Conservation (phyloP, 2,797 vertebrate genomes). For the Acomys russatus region DNA sequence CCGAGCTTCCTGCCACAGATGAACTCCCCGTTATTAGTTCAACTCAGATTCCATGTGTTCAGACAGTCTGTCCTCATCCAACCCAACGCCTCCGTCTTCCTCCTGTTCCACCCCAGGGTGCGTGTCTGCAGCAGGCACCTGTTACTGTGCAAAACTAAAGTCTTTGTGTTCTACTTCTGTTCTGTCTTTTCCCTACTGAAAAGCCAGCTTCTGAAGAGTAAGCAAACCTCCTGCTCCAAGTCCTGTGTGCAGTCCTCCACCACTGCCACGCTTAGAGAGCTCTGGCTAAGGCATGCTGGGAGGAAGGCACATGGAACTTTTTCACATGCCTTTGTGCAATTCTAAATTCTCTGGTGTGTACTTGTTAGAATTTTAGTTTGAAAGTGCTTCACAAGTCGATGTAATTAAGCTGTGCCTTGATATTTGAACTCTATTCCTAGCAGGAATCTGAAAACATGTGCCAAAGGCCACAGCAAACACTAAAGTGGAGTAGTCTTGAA, state of each 20-base stretch:
- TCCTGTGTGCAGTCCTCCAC: background rate
- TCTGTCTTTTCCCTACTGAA: background rate
- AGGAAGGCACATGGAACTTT: background rate
- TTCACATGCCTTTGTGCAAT: background rate
- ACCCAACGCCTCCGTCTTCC: background rate
- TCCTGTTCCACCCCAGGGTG: background rate
- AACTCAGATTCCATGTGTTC: background rate
- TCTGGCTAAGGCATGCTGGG: background rate
- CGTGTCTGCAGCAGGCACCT: background rate
- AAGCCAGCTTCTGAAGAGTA: background rate
- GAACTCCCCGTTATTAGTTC: background rate
- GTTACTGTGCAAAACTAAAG: background rate
- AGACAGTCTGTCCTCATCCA: background rate
- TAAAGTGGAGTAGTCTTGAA: constrained; percentile 43
- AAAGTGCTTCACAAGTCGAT: constrained; percentile 19
- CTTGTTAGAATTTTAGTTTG: constrained; percentile 11
- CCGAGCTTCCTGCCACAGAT: background rate
- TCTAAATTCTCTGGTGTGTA: constrained; percentile 7
- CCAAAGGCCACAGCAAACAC: constrained; percentile 33
- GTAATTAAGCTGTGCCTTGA: constrained; percentile 47
- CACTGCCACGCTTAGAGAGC: background rate
- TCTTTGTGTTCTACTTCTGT: background rate
- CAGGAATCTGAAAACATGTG: constrained; percentile 37
- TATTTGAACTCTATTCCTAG: constrained; percentile 49
- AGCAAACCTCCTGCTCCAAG: background rate